Evolutionary conservation across 2,113 vertebrate genomes (phyloP), one percentile per base, ranked within the genome.

Genomic region (Sarotherodon lohbergeri): DNA sequence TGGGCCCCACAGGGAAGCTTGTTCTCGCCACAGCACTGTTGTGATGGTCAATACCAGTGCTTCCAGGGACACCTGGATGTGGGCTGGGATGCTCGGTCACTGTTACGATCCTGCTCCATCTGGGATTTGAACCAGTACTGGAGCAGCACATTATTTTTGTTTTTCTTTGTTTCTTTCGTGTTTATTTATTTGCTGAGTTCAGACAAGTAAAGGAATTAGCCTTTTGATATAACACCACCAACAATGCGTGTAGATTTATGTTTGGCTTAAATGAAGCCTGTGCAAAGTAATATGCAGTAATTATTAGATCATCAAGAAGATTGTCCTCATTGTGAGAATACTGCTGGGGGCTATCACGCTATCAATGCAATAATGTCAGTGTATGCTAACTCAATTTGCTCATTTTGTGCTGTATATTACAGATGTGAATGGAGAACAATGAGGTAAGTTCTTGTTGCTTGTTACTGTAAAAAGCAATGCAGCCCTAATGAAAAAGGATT

Each of bases 21-120:
- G 94, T 93, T 95, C 93, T 90, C 29, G 34, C 88, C 91, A 59
- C 90, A 61, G 61, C 85, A 86, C 88, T 90, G 89, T 93, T 92
- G 90, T 88, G 89, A 92, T 95, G 94, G 94, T 95, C 93, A 94
- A 94, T 94, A 95, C 88, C 56, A 19, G 84, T 48, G 91, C 88
- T 95, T 87, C 92, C 88, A 90, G 93, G 88, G 93, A 93, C 94
- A 95, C 91, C 93, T 94, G 92, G 93, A 86, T 89, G 50, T 78
- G 81, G 41, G 84, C 80, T 86, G 50, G 63, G 90, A 83, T 92
- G 92, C 88, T 93, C 84, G 52, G 87, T 94, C 93, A 91, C 80
- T 88, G 86, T 88, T 94, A 87, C 85, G 16, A 83, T 76, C 82
- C 46, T 32, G 12, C 84, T 90, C 83, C 91, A 86, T 90, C 73